Percentiles rank a stretch among this genome's conserved stretches.
Conservation (phyloP, 1,140 invertebrate genomes). For the Bombus difficillimus region DNA sequence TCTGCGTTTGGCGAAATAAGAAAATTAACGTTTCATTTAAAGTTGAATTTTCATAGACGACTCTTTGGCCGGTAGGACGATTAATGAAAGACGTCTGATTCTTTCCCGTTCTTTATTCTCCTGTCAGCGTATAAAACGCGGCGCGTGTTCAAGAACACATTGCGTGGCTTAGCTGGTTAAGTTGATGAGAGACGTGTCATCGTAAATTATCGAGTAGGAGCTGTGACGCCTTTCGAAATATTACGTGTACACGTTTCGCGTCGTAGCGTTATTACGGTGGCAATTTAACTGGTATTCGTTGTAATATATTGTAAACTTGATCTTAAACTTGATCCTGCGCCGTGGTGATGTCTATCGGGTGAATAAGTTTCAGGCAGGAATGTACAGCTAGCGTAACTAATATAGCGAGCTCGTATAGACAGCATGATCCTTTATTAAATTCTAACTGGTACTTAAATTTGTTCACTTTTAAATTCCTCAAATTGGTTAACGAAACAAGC, state of each 20-base stretch:
- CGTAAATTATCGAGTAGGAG: not conserved
- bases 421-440: too few species aligned
- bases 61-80: too few species aligned
- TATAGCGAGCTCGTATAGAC: not conserved
- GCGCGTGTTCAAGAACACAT: not conserved
- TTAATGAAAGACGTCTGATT: too few species aligned
- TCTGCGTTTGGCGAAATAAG: not conserved
- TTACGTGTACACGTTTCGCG: not conserved
- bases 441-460: too few species aligned
- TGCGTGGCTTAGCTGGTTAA: not conserved
- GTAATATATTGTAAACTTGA: not conserved
- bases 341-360: not conserved
- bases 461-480: too few species aligned
- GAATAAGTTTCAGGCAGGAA: not conserved
- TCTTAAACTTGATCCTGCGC: not conserved
- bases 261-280: not conserved
- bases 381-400: not conserved
- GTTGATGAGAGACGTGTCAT: not conserved
- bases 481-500: too few species aligned
- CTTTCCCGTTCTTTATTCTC: too few species aligned
- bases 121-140: not conserved
- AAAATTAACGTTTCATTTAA: not conserved
- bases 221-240: slow-evolving; percentile 5
- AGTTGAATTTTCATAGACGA: too few species aligned
- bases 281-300: not conserved